phyloP scores from a whole-genome alignment of 2,888 invertebrate species.

The Byasa hedistus region DNA sequence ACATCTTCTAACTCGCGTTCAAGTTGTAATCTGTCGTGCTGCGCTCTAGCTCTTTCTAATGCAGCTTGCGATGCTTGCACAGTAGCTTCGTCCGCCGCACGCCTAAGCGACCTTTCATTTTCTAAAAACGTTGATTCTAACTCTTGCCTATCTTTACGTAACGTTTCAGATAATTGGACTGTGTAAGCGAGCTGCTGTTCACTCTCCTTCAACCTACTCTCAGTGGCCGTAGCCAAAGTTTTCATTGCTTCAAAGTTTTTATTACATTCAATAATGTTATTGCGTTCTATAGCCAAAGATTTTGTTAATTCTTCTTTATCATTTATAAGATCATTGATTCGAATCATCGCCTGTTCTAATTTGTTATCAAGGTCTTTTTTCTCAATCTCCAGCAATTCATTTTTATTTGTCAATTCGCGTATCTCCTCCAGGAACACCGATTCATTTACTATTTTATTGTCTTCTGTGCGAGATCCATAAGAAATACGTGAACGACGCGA shows the following conservation, averaged over 20 bases:
- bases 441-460: conserved; percentile 72
- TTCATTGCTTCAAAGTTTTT: conserved; percentile 51
- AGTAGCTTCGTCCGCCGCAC: conserved; percentile 85
- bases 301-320: conserved; percentile 59
- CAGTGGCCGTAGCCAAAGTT: conserved; percentile 46
- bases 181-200: conserved; percentile 57
- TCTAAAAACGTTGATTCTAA: conserved; percentile 66
- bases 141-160: conserved; percentile 64
- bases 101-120: conserved; percentile 80
- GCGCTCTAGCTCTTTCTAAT: conserved; percentile 85
- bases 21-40: conserved; percentile 83
- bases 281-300: conserved; percentile 46
- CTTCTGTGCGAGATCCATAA: conserved; percentile 66
- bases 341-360: conserved; percentile 55
- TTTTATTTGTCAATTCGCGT: conserved; percentile 60
- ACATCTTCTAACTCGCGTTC: conserved; percentile 83
- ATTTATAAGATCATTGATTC: conserved; percentile 53
- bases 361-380: conserved; percentile 70
- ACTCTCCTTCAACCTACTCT: conserved; percentile 53
- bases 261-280: conserved; percentile 49
- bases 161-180: conserved; percentile 50
- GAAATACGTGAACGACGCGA: conserved; percentile 68
- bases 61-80: conserved; percentile 87
- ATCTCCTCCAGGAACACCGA: conserved; percentile 78
- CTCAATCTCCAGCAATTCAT: conserved; percentile 56